phyloP scores from a whole-genome alignment of 2,888 invertebrate genomes.

The Parnassius smintheus region DNA sequence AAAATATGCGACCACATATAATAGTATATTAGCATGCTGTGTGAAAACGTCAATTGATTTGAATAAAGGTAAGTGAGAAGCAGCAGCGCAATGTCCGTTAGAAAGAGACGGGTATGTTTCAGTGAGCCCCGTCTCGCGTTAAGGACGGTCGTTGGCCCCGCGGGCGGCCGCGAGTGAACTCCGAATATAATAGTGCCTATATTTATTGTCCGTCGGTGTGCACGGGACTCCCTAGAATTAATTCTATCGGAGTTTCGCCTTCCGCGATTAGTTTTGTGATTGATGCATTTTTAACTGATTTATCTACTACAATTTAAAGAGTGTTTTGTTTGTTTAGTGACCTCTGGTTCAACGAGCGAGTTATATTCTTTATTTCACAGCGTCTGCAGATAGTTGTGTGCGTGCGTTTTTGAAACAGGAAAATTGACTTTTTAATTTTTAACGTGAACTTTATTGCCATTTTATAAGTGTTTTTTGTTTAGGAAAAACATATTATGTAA shows the following conservation, averaged over 20 bases:
- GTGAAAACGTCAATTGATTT: conserved; percentile 47
- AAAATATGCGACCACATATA: conserved; percentile 18
- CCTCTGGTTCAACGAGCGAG: conserved; percentile 6
- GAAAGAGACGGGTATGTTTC: conserved; percentile 59
- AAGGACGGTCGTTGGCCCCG: conserved; percentile 80
- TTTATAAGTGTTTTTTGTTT: background rate
- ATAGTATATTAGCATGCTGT: conserved; percentile 33
- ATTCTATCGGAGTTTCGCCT: conserved; percentile 38
- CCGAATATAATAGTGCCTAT: conserved; percentile 72
- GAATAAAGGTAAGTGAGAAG: conserved; percentile 47
- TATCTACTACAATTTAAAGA: conserved; percentile 10
- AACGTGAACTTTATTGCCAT: background rate
- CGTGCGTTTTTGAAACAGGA: conserved; percentile 6
- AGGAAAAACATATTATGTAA: background rate
- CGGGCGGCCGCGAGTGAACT: conserved; percentile 76
- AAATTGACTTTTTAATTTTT: background rate
- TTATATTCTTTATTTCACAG: conserved; percentile 18
- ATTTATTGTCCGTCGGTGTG: conserved; percentile 41
- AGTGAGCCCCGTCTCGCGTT: conserved; percentile 67
- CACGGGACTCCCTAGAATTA: conserved; percentile 38
- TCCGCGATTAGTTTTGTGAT: conserved; percentile 39
- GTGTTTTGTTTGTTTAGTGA: conserved; percentile 24
- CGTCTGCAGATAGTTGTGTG: conserved; percentile 9
- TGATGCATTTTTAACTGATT: conserved; percentile 31
- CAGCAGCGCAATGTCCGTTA: conserved; percentile 52